Evolutionary conservation across 2,113 vertebrate species (phyloP).

Genomic region (Micronycteris hirsuta): DNA sequence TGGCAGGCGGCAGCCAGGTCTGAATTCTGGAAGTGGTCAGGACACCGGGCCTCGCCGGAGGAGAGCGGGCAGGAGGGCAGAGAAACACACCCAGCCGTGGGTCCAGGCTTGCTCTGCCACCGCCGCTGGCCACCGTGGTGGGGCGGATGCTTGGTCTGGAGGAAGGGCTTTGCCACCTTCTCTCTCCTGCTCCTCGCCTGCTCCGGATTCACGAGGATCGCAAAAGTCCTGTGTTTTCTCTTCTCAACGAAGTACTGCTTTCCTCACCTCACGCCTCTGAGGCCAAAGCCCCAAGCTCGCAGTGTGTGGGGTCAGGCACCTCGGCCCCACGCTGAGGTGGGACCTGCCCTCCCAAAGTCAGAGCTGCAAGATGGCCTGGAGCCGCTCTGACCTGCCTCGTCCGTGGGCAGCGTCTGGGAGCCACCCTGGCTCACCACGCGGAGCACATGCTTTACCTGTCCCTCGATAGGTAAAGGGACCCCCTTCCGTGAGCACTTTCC

Average conservation of each 20-base stretch:
- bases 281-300: not conserved
- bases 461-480: too few species aligned
- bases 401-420: rapidly evolving
- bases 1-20: not conserved
- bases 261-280: not conserved
- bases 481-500: not conserved
- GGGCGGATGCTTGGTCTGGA: not conserved
- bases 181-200: not conserved
- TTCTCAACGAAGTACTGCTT: rapidly evolving
- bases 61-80: rapidly evolving
- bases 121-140: rapidly evolving
- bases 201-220: rapidly evolving
- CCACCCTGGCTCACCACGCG: rapidly evolving
- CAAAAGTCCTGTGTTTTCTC: rapidly evolving
- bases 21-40: not conserved
- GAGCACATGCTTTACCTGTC: not conserved
- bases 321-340: too few species aligned
- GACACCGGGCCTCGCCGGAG: rapidly evolving
- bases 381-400: not conserved
- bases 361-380: not conserved
- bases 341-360: not conserved
- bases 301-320: not conserved
- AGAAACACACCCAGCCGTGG: too few species aligned
- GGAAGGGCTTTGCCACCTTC: not conserved
- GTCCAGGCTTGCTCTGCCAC: rapidly evolving